These are phyloP conservation scores for Origma solitaria DNA, from an alignment of 2,113 vertebrate species.

Conservation along the genomic window DNA sequence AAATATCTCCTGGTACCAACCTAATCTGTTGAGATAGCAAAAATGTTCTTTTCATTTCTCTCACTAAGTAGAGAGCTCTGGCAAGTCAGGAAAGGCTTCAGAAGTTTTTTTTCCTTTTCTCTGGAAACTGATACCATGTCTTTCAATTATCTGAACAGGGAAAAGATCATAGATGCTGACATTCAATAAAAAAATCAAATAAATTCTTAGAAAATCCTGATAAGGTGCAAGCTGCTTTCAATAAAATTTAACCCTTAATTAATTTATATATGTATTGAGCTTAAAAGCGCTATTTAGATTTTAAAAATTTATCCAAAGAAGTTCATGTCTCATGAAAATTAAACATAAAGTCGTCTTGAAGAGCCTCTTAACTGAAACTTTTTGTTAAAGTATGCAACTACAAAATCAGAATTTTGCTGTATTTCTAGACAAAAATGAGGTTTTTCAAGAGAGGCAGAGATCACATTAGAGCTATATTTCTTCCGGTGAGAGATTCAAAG, in stretches of 20 bases:
- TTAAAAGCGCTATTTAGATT: neutral
- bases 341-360: neutral
- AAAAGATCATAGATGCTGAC: neutral
- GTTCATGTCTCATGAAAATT: neutral
- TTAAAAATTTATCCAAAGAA: neutral
- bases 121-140: neutral
- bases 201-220: neutral
- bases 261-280: neutral
- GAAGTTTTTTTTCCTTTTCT: neutral
- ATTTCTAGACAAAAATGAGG: neutral
- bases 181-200: neutral
- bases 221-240: neutral
- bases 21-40: neutral
- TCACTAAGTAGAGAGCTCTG: neutral
- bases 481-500: neutral
- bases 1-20: neutral
- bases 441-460: neutral
- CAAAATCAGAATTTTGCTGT: neutral
- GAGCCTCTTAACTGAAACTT: neutral
- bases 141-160: neutral
- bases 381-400: neutral
- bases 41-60: neutral
- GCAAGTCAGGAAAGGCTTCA: neutral
- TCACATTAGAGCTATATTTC: neutral
- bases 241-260: neutral